Base-by-base conservation (phyloP, 2,888 invertebrate genomes). In the Pyralis farinalis region DNA sequence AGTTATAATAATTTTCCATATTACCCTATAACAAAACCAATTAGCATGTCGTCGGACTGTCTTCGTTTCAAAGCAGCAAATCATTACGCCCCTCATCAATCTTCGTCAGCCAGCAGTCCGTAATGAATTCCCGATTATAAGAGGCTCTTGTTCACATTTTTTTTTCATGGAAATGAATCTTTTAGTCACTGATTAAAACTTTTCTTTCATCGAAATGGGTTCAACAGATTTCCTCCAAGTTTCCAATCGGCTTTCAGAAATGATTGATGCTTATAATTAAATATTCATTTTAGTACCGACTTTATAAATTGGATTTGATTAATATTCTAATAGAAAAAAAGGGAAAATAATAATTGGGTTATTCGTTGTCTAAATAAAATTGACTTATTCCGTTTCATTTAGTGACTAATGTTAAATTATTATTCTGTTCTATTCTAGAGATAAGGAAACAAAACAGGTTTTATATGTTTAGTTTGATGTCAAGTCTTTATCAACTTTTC, bases 31-130 rank as follows among this genome's bases (percentile, higher is more conserved):
- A 57, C 42, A 38, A 49, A 54, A 46, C 43, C 53, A 57, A 59
- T 57, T 56, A 53, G 47, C 49, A 44, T 37, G 40, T 36, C 37
- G 46, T 41, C 39, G 43, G 40, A 41, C 38, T 46, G 47, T 44
- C 38, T 41, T 37, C 44, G 41, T 52, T 44, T 37, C 40, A 44
- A 44, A 42, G 55, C 51, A 47, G 47, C 36, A 47, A 53, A 58
- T 58, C 51, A 55, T 58, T 55, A 49, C 45, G 49, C 42, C 42
- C 12, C 40, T 45, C 51, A 62, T 59, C 59, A 57, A 62, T 62
- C 62, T 58, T 44, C 29, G 25, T 40, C 42, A 16, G 37, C 37
- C 36, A 43, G 40, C 43, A 42, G 50, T 52, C 49, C 42, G 36
- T 49, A 49, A 55, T 55, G 48, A 55, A 50, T 52, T 46, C 49